A percentile compares a stretch with the other conserved stretches of the same genome.
phyloP scores from a whole-genome alignment of 2,113 vertebrate genomes.

The Athene noctua region DNA sequence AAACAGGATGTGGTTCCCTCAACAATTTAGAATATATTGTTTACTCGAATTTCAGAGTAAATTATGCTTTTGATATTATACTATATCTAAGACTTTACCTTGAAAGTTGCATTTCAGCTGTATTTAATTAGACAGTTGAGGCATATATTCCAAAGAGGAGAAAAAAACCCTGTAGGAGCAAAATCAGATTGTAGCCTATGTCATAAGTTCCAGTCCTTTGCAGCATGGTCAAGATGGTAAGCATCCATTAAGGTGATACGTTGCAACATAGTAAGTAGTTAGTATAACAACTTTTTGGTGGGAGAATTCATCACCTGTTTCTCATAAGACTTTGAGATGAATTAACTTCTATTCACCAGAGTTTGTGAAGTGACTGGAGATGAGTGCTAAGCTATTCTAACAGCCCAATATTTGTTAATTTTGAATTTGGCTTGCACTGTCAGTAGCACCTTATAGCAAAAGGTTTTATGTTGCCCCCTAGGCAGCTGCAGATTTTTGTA shows the following conservation, averaged over 20 bases:
- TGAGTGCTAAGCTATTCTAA: neutral
- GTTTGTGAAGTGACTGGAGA: neutral
- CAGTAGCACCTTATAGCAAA: neutral
- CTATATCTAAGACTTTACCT: neutral
- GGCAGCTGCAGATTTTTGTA: neutral
- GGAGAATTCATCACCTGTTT: neutral
- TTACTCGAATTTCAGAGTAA: neutral
- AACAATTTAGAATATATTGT: neutral
- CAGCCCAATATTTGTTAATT: neutral
- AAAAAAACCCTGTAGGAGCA: neutral
- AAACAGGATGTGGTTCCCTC: neutral
- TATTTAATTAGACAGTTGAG: neutral
- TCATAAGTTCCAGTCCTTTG: neutral
- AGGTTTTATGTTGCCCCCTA: neutral
- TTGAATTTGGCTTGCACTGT: neutral
- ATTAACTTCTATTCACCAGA: neutral
- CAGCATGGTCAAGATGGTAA: neutral
- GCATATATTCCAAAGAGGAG: neutral
- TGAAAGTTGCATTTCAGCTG: neutral
- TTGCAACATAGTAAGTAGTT: neutral
- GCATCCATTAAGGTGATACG: neutral
- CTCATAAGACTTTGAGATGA: rapidly evolving
- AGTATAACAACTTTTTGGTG: neutral
- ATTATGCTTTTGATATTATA: neutral
- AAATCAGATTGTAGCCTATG: neutral